Evolutionary conservation across 35 echinoderm and acorn worm species (phyloP).

Genomic region (Heliocidaris tuberculata): DNA sequence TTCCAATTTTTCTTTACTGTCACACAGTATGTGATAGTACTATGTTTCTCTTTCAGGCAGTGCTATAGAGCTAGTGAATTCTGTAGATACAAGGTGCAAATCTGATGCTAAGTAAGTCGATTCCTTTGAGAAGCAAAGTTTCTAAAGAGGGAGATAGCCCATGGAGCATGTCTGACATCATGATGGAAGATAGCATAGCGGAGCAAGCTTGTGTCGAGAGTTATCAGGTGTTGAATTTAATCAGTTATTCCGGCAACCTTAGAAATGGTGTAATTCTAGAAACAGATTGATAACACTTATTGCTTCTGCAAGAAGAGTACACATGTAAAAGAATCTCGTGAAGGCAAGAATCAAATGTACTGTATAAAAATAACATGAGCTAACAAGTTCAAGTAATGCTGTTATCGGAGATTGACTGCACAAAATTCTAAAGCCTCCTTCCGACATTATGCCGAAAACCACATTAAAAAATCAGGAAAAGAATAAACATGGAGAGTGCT

Average conservation of each 20-base stretch:
- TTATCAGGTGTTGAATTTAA: not conserved
- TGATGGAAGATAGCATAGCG: not conserved
- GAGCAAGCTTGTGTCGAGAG: not conserved
- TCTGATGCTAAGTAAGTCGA: not conserved
- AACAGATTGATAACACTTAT: conserved; percentile 18
- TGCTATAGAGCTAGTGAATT: too few relatives aligned
- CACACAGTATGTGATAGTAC: too few relatives aligned
- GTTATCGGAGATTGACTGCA: not conserved
- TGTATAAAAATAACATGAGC: not conserved
- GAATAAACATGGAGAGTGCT: too few relatives aligned
- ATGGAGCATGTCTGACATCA: not conserved
- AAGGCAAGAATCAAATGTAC: not conserved
- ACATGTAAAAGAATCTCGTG: not conserved
- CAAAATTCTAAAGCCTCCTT: not conserved
- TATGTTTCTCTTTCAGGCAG: too few relatives aligned
- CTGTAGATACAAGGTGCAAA: not conserved
- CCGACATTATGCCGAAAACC: too few relatives aligned
- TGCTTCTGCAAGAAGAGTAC: not conserved
- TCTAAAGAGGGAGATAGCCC: not conserved
- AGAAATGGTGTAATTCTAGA: not conserved
- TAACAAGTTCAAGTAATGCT: not conserved
- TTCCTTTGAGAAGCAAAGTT: not conserved
- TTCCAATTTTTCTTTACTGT: too few relatives aligned
- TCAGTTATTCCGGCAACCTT: not conserved
- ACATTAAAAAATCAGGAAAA: too few relatives aligned